Conservation (phyloP, 2,888 invertebrate species). For the Carpatolechia fugitivella region DNA sequence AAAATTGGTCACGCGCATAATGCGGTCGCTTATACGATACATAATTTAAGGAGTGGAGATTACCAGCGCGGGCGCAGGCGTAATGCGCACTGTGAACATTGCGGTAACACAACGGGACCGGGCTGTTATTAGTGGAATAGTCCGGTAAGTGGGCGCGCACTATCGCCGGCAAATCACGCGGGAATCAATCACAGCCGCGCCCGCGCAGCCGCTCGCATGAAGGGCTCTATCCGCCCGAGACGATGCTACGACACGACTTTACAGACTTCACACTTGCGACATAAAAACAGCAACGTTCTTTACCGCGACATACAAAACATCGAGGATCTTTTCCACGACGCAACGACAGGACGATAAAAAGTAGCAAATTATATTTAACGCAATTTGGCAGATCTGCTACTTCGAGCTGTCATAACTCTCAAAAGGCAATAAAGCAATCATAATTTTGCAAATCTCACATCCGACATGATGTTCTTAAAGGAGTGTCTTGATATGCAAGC, state of each 20-base stretch:
- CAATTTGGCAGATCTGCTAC: no score
- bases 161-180: conserved; percentile 14
- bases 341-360: no score
- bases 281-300: no score
- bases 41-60: conserved; percentile 11
- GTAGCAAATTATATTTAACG: no score
- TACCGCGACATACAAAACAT: no score
- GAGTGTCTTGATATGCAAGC: no score
- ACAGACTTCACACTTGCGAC: no score
- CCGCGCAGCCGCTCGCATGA: neutral
- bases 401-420: no score
- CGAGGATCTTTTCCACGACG: no score
- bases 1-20: conserved; percentile 15
- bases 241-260: neutral
- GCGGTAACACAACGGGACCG: conserved; percentile 23
- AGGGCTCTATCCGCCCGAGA: neutral
- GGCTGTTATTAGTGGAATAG: conserved; percentile 1
- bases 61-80: conserved; percentile 3
- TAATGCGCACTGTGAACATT: conserved; percentile 6
- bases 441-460: no score
- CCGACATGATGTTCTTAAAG: no score
- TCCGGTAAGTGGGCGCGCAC: conserved; percentile 11
- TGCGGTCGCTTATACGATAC: conserved; percentile 9
- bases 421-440: no score
- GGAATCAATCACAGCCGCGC: conserved; percentile 20